Evolutionary conservation across 2,888 invertebrate species (phyloP).

Genomic region (Agrotis clavis): DNA sequence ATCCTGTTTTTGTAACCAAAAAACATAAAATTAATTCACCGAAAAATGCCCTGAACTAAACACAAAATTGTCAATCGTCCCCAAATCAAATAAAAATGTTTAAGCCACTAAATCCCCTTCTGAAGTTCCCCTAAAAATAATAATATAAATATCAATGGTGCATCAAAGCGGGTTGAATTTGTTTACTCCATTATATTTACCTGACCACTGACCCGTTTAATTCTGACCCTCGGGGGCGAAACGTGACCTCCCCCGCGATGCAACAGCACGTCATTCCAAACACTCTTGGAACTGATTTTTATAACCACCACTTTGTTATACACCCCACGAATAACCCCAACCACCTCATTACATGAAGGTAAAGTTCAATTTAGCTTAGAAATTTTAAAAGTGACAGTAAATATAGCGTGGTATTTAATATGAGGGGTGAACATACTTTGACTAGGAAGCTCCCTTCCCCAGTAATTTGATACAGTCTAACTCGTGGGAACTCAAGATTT

Average conservation of each 20-base stretch:
- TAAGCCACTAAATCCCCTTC: constrained; percentile 57
- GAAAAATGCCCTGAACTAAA: constrained; percentile 1
- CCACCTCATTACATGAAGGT: constrained; percentile 43
- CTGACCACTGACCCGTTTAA: constrained; percentile 89
- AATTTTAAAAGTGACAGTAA: constrained; percentile 2
- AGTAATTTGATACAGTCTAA: constrained; percentile 87
- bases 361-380: constrained; percentile 63
- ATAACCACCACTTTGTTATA: constrained; percentile 56
- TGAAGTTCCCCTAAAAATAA: constrained; percentile 73
- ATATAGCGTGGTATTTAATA: constrained; percentile 63
- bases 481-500: constrained; percentile 84
- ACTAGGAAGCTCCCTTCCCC: constrained; percentile 76
- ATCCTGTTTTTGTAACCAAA: neutral
- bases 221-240: constrained; percentile 77
- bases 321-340: neutral
- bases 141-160: constrained; percentile 85
- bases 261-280: constrained; percentile 85
- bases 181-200: constrained; percentile 89
- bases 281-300: constrained; percentile 86
- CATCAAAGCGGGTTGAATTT: constrained; percentile 88
- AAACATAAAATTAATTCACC: neutral
- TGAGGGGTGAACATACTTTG: constrained; percentile 77
- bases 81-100: constrained; percentile 43
- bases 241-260: constrained; percentile 81
- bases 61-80: constrained; percentile 28